A percentile compares a stretch with the other conserved stretches of the same genome.
Conservation (phyloP, 2,113 vertebrate species). For the Pteronura brasiliensis region DNA sequence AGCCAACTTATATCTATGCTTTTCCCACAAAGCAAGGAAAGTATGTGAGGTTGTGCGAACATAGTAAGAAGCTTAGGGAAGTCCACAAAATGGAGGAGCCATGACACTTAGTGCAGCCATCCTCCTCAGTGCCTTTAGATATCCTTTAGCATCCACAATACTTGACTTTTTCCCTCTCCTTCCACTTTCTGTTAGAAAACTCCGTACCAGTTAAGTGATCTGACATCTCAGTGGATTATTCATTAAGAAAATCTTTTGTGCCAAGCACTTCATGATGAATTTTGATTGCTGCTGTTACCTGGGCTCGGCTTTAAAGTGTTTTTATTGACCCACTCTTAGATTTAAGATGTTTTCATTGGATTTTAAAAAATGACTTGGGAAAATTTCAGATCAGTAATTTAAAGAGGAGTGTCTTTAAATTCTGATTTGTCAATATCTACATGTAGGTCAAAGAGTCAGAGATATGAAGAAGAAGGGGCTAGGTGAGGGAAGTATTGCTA, state of each 20-base stretch:
- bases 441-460: neutral
- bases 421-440: neutral
- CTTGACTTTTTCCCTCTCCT: neutral
- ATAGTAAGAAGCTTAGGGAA: neutral
- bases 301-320: neutral
- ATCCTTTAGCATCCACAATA: constrained; percentile 25
- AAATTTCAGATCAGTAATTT: constrained; percentile 13
- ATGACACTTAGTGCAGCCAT: neutral
- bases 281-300: constrained; percentile 44
- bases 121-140: neutral
- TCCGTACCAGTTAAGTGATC: constrained; percentile 50
- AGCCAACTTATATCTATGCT: neutral
- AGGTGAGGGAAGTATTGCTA: neutral
- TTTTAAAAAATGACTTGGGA: neutral
- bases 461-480: neutral
- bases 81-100: neutral
- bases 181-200: constrained; percentile 37
- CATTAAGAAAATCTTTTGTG: constrained; percentile 59
- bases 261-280: constrained; percentile 35
- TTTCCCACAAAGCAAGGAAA: neutral
- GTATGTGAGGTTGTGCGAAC: neutral
- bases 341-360: constrained; percentile 29
- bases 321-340: constrained; percentile 52
- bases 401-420: neutral
- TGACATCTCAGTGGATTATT: constrained; percentile 62